Base-by-base conservation (phyloP, 2,797 vertebrate species). In the Pangasius krempfi region DNA sequence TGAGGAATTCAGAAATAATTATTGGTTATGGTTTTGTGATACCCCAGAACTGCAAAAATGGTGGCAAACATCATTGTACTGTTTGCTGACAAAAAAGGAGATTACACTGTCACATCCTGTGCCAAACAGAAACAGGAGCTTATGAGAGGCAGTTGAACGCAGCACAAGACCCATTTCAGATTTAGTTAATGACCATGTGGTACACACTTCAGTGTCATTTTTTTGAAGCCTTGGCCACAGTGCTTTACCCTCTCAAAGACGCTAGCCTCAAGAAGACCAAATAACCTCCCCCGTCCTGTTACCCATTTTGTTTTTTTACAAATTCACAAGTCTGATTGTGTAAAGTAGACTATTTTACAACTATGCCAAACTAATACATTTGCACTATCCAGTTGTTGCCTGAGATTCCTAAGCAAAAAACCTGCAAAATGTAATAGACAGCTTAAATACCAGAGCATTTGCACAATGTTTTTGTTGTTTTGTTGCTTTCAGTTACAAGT, bases 181-280 rank as follows among this genome's bases (percentile, higher is more conserved):
- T 84, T 84, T 50, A 84, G 16, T 33, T 84, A 18, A 68, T 68
- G 62, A 62, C 60, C 68, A 50, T 22, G 30, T 84, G 62, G n/a
- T 52, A 68, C 27, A 68, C 62, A 84, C 62, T 50, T 84, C 62
- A 33, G n/a, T 30, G 37, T 40, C 8, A 18, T 64, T 83, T 83
- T 3, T 60, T n/a, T 12, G 1, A 54, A 54, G n/a, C n/a, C 12
- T 5, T 8, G 8, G 56, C 56, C 25, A 81, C 22, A 25, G n/a
- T 37, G 8, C 37, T 80, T 56, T 80, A 56, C 78, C 37, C 30
- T 10, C 30, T 54, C 14, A 54, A 7, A 79, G 78, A 58, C 9
- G 1, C 9, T 60, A 81, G n/a, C 6, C 10, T 58, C 37, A 58
- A 33, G 20, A 6, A 81, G 2, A 58, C 9, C 54, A 81, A 40